Percentiles rank a stretch among this genome's conserved stretches.
phyloP scores from a whole-genome alignment of 1,140 invertebrate species.

The Parasteatoda tepidariorum region DNA sequence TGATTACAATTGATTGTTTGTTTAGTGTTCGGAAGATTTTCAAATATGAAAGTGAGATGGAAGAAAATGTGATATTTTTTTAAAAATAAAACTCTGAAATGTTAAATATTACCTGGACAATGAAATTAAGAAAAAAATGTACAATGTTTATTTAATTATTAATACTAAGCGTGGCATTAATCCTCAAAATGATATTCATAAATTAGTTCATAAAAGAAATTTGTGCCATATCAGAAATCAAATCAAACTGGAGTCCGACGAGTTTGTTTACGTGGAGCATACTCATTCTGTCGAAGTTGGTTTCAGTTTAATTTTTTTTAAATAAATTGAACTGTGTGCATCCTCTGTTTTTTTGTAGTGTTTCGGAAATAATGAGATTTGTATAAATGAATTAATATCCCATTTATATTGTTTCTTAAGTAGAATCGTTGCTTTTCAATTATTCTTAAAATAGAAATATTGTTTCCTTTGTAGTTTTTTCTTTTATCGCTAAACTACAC shows the following conservation, averaged over 20 bases:
- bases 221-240: constrained; percentile 50
- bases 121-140: constrained; percentile 46
- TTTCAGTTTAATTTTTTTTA: background rate
- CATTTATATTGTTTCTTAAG: background rate
- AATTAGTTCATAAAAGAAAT: constrained; percentile 53
- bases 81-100: background rate
- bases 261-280: constrained; percentile 66
- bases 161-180: constrained; percentile 15
- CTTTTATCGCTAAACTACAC: too few species aligned
- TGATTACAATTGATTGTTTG: too few species aligned
- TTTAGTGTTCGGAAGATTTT: too few species aligned
- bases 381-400: background rate
- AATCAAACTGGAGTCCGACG: constrained; percentile 63
- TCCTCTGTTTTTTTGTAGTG: background rate
- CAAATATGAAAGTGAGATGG: too few species aligned
- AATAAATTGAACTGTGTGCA: background rate
- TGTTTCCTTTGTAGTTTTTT: too few species aligned
- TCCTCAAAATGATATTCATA: constrained; percentile 14
- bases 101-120: constrained; percentile 2
- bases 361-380: background rate
- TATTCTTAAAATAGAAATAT: too few species aligned
- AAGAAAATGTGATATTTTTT: too few species aligned
- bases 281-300: constrained; percentile 65
- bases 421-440: too few species aligned
- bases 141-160: constrained; percentile 53